Percentiles rank a stretch among this genome's conserved stretches.
These are phyloP conservation scores for Helogale parvula DNA, from an alignment of 2,113 vertebrate genomes.

Conservation along the genomic window DNA sequence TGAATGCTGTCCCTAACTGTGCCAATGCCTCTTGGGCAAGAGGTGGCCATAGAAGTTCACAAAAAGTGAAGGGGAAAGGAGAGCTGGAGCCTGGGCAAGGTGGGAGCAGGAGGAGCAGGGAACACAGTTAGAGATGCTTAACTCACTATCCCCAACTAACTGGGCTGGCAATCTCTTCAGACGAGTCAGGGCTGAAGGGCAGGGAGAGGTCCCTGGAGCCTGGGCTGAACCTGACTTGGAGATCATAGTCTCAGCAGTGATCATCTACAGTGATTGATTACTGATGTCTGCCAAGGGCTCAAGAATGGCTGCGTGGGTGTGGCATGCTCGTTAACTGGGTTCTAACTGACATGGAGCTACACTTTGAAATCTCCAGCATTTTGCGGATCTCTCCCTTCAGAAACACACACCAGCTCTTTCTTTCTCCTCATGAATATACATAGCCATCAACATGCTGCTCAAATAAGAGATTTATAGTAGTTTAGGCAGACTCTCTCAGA, in stretches of 20 bases:
- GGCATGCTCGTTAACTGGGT: not conserved
- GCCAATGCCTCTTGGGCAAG: not conserved
- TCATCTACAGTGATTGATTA: not conserved
- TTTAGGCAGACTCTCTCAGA: slow-evolving; percentile 41
- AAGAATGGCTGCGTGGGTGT: not conserved
- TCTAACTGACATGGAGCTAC: not conserved
- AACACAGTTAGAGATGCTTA: not conserved
- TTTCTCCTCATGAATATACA: slow-evolving; percentile 18
- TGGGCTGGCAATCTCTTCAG: not conserved
- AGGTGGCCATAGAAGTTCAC: not conserved
- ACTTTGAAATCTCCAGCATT: slow-evolving; percentile 21
- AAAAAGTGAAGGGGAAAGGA: not conserved
- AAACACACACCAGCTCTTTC: slow-evolving; percentile 6
- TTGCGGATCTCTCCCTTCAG: slow-evolving; percentile 24
- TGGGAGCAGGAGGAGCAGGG: not conserved
- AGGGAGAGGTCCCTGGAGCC: not conserved
- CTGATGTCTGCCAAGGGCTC: not conserved
- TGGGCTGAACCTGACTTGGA: not conserved
- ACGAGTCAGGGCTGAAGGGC: not conserved
- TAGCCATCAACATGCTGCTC: not conserved
- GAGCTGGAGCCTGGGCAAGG: not conserved
- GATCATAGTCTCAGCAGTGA: not conserved
- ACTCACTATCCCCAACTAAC: not conserved
- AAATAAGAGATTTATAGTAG: slow-evolving; percentile 1
- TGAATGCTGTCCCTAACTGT: not conserved